Evolutionary conservation across 2,888 invertebrate genomes (phyloP).

Genomic region (Anaspis maculata): DNA sequence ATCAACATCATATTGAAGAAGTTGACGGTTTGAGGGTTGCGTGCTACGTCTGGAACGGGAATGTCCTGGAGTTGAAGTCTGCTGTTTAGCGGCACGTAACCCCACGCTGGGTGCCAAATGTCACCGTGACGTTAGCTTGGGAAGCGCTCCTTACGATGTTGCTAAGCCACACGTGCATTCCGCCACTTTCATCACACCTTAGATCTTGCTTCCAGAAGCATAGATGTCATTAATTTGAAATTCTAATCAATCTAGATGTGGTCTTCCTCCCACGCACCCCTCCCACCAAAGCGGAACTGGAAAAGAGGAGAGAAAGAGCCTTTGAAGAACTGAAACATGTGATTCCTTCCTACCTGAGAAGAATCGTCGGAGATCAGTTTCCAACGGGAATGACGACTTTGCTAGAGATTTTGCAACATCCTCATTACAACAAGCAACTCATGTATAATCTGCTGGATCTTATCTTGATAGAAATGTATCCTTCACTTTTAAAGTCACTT

Average conservation of each 20-base stretch:
- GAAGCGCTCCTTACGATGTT: no score
- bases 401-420: conserved; percentile 46
- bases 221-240: background rate
- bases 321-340: conserved; percentile 37
- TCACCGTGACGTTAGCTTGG: no score
- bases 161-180: no score
- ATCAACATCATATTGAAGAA: no score
- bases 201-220: background rate
- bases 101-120: no score
- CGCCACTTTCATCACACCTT: no score
- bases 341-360: conserved; percentile 33
- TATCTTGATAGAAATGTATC: conserved; percentile 66
- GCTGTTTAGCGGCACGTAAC: no score
- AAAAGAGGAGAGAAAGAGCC: conserved; percentile 39
- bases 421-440: conserved; percentile 58
- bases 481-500: no score
- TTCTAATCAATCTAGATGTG: conserved; percentile 27
- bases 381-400: conserved; percentile 41
- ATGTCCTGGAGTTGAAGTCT: no score
- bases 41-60: no score
- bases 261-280: conserved; percentile 35
- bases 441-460: conserved; percentile 73
- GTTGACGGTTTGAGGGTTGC: no score
- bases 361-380: conserved; percentile 38
- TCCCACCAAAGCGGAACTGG: conserved; percentile 33